Base-by-base conservation (phyloP, 2,113 vertebrate genomes). In the Zapus hudsonius region DNA sequence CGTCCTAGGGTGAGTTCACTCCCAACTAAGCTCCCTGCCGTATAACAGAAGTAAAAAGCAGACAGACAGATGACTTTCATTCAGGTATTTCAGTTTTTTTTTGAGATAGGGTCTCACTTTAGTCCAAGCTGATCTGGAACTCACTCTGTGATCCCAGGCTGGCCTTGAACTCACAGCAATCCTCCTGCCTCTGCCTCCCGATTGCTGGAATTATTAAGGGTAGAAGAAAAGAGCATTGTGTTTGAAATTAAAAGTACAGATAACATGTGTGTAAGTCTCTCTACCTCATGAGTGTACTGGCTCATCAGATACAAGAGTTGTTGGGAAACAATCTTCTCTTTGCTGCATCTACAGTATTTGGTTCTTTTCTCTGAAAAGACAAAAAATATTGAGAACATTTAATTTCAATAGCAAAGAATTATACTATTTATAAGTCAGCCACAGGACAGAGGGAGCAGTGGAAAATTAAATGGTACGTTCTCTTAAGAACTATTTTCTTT, bases 311-410 rank as follows among this genome's bases (percentile, higher is more conserved):
- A 73, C 66, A 79, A 74, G 95, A 84, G 81, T 64, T 64, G 80
- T 80, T 79, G 44, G 59, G 73, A 89, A 94, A 44, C 72, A 95
- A 83, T 95, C 74, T 33, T 96, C 87, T 92, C 94, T 72, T 73
- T 97, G 93, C 81, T 91, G 22, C 84, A 97, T 93, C 84, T 93
- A 96, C 95, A 95, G 93, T 85, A 93, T 96, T 82, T 92, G 91
- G 55, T 81, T 93, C 57, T 95, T 95, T 96, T 87, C 84, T 25
- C 89, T 93, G 67, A 87, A 96, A 95, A 95, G 86, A 94, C 36
- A 97, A 85, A 96, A 96, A 97, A 87, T 89, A 89, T 2, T 19
- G 1, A 67, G 61, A 76, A 33, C 57, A 81, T 59, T 67, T 82
- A 74, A 83, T 95, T 83, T 96, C 87, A 96, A 82, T 20, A 87